A percentile compares a stretch with the other conserved stretches of the same genome.
These are phyloP conservation scores for Eucidaris tribuloides DNA, from an alignment of 35 echinoderm and acorn worm species.

Conservation along the genomic window DNA sequence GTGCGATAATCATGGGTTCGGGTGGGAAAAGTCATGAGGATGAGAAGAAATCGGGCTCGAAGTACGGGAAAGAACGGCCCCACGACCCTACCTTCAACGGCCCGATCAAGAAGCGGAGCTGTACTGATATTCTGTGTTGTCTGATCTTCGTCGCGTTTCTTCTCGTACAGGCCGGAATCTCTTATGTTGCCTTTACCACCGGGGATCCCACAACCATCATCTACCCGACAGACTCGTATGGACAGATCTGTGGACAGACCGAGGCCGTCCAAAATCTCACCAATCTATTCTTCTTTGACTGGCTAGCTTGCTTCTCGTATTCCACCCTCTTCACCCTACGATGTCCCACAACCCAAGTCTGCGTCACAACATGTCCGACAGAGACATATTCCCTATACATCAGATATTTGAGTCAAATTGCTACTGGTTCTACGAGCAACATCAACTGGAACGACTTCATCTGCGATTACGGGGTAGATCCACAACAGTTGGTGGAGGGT, in stretches of 20 bases:
- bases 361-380: constrained; percentile 59
- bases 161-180: constrained; percentile 51
- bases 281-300: constrained; percentile 86
- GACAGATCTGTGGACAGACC: constrained; percentile 59
- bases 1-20: too few species aligned
- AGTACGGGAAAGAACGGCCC: constrained; percentile 73
- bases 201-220: constrained; percentile 80
- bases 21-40: too few species aligned
- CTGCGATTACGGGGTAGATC: constrained; percentile 73
- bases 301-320: constrained; percentile 58
- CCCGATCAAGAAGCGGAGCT: constrained; percentile 76
- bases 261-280: constrained; percentile 40
- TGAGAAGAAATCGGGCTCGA: constrained; percentile 10
- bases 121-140: constrained; percentile 94
- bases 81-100: constrained; percentile 79
- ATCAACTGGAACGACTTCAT: constrained; percentile 85
- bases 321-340: constrained; percentile 24
- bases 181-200: constrained; percentile 59
- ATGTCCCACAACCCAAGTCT: constrained; percentile 72
- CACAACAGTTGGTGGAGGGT: constrained; percentile 36
- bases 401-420: constrained; percentile 22
- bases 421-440: background rate
- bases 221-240: constrained; percentile 72
- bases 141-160: constrained; percentile 75
- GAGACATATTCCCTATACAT: constrained; percentile 57